Evolutionary conservation across 2,888 invertebrate species (phyloP), one percentile per base, ranked within the genome.

Genomic region (Drosophila eohydei): DNA sequence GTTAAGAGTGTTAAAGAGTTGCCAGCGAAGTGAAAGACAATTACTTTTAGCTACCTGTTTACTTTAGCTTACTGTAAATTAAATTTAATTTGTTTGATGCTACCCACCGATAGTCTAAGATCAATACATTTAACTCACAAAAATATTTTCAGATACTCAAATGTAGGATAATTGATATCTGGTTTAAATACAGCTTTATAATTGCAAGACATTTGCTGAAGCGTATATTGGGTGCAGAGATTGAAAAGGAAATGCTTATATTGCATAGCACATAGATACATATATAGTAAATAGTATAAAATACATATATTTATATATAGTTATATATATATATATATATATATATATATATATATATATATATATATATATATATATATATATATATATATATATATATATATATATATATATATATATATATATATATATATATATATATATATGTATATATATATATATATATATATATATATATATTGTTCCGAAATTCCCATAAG

Each of bases 401-500:
- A 46, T 30, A 46, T 3, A 14, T 48, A 8, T 30, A 26, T 30
- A 34, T 12, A 8, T 51, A 0, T 6, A 38, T 1, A 21, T 21
- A 21, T 21, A 21, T n/a, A n/a, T n/a, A n/a, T n/a, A 12, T 11
- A 12, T 2, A 36, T 11, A 44, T 12, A 12, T 5, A 4, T 12
- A 11, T 26, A 26, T 12, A 26, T 6, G 11, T 2, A n/a, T 44
- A 26, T 1, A 46, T 30, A 46, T 3, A 14, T 48, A 8, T 30
- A 26, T 30, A 34, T 12, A 8, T 51, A 0, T 6, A 38, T 1
- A 21, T 21, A 21, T 21, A 21, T n/a, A n/a, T n/a, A n/a, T n/a
- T 65, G 72, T 74, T 84, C 41, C 55, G n/a, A 63, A 62, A 67
- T 46, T 50, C 9, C 9, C 30, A 59, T 26, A 69, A 68, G 55